Percentiles rank a stretch among this genome's conserved stretches.
phyloP scores from a whole-genome alignment of 2,888 invertebrate species.

The Cordilura impudica region DNA sequence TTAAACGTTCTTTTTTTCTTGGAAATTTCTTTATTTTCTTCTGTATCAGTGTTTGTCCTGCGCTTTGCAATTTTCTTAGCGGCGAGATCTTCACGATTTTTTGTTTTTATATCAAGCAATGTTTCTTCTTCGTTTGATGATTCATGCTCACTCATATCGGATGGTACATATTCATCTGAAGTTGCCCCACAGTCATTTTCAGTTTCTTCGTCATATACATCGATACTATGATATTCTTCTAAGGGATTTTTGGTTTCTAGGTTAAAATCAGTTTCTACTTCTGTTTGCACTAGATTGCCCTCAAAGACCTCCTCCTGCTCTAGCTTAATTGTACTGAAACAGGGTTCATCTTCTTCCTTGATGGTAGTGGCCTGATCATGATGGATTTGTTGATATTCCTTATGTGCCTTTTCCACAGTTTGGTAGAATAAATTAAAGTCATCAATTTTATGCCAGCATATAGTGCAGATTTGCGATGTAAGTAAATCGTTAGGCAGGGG shows the following conservation, averaged over 20 bases:
- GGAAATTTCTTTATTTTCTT: background rate
- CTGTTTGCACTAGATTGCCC: constrained; percentile 32
- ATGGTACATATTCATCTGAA: constrained; percentile 13
- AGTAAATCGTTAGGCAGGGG: constrained; percentile 71
- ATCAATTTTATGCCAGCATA: constrained; percentile 73
- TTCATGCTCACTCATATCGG: constrained; percentile 35
- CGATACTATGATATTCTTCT: constrained; percentile 7
- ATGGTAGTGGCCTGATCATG: background rate
- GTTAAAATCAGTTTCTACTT: background rate
- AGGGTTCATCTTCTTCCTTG: constrained; percentile 28
- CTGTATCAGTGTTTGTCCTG: background rate
- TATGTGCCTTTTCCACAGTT: constrained; percentile 72
- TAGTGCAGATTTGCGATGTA: constrained; percentile 72
- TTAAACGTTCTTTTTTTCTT: constrained; percentile 45
- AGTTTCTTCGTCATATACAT: background rate
- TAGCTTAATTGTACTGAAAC: constrained; percentile 30
- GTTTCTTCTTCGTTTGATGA: constrained; percentile 9
- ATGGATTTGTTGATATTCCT: constrained; percentile 10
- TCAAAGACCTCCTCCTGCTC: constrained; percentile 28
- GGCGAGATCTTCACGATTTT: background rate
- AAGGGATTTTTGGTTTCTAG: constrained; percentile 34
- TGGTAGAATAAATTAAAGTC: constrained; percentile 75
- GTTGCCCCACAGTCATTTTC: constrained; percentile 3
- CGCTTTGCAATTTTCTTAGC: background rate
- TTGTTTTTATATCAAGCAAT: background rate